A percentile compares a stretch with the other conserved stretches of the same genome.
These are phyloP conservation scores for Gastrophryne carolinensis DNA, from an alignment of 2,797 vertebrate species.

Conservation along the genomic window DNA sequence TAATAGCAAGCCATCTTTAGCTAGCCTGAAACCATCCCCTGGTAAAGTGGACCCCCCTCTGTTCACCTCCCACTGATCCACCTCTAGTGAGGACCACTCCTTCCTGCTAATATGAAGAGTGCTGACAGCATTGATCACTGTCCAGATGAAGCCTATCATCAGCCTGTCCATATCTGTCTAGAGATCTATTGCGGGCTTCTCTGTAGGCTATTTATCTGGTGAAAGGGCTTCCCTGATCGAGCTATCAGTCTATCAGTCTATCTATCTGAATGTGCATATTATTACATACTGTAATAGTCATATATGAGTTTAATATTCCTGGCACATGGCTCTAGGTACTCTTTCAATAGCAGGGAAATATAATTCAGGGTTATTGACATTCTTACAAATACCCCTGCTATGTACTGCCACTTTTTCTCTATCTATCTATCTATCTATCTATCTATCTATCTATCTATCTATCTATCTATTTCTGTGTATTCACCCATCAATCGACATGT, in stretches of 20 bases:
- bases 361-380: too few relatives aligned
- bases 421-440: too few relatives aligned
- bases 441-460: too few relatives aligned
- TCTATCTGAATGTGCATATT: too few relatives aligned
- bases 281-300: too few relatives aligned
- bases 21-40: neutral
- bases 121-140: neutral
- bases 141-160: neutral
- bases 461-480: neutral
- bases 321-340: too few relatives aligned
- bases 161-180: too few relatives aligned
- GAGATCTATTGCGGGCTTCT: neutral
- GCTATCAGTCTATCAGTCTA: neutral
- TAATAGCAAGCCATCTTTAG: slow-evolving; percentile 6
- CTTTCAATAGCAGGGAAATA: too few relatives aligned
- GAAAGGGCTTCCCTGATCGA: neutral
- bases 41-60: slow-evolving; percentile 4
- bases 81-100: slow-evolving; percentile 2
- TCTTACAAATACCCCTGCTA: too few relatives aligned
- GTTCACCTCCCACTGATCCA: neutral
- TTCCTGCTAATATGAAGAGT: neutral
- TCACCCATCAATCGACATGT: neutral
- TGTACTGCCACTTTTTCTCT: too few relatives aligned
- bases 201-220: neutral
- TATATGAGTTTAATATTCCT: too few relatives aligned